These are phyloP conservation scores for Scolanthus callimorphus DNA, from an alignment of 92 coral and sea anemone species.

Conservation along the genomic window DNA sequence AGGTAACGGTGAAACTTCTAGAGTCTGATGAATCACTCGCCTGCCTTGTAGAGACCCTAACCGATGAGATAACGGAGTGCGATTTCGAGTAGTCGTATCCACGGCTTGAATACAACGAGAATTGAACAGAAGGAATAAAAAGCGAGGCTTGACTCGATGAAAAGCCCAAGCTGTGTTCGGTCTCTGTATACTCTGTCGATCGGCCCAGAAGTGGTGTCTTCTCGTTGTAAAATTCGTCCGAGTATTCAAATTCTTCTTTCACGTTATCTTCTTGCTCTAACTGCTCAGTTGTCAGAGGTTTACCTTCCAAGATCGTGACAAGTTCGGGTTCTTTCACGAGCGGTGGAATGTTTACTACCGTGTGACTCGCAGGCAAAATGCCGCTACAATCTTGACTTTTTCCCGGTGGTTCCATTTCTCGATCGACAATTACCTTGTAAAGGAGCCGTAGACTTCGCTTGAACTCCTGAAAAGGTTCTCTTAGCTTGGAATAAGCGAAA, in stretches of 20 bases:
- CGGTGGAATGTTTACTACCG: background rate
- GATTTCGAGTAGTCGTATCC: constrained; percentile 16
- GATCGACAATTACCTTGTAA: too few species aligned
- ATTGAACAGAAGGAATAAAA: constrained; percentile 85
- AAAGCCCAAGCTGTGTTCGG: constrained; percentile 37
- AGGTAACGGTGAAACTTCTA: constrained; percentile 39
- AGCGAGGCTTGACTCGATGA: constrained; percentile 79
- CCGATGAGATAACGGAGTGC: constrained; percentile 1
- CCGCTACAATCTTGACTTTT: background rate
- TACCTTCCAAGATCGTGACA: constrained; percentile 56
- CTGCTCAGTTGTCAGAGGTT: constrained; percentile 59
- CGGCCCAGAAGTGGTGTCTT: constrained; percentile 50
- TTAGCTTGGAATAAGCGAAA: too few species aligned
- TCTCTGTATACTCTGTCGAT: constrained; percentile 50
- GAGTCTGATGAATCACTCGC: constrained; percentile 1
- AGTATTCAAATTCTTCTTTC: constrained; percentile 39
- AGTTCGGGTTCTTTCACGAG: constrained; percentile 64
- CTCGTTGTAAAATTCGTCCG: constrained; percentile 38
- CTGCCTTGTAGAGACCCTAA: constrained; percentile 7
- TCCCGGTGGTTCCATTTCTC: too few species aligned
- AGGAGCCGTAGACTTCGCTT: too few species aligned
- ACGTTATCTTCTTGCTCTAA: constrained; percentile 68
- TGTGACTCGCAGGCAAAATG: background rate
- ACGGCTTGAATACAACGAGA: constrained; percentile 68
- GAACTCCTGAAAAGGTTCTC: too few species aligned